Base-by-base conservation (phyloP, 2,113 vertebrate species). In the Prinia subflava region DNA sequence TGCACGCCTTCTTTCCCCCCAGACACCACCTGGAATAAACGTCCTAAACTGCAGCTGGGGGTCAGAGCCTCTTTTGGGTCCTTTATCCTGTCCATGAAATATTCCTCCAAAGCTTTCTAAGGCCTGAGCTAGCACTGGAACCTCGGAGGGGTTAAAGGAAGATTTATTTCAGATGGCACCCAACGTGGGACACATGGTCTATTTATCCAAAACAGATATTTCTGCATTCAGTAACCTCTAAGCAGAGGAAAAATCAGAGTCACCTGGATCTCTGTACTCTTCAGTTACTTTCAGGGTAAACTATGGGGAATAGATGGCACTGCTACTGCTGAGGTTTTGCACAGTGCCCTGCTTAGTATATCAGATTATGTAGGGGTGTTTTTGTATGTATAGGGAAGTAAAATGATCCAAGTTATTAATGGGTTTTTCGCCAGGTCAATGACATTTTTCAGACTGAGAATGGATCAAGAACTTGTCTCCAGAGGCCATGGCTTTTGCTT, bases 401-500 rank as follows among this genome's bases (percentile, higher is more conserved):
- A 85, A 84, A 94, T 53, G 0, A 56, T 44, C 19, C 22, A 44
- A 47, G 6, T 28, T 68, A 18, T 6, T 60, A 55, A 53, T 16
- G 10, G 10, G 0, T 3, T 79, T 75, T 78, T 90, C 71, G 31
- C 7, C 12, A n/a, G 15, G 3, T 0, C 0, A 81, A 79, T 20
- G 10, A 35, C 6, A 41, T 78, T 82, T 87, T 56, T 16, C 7
- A 35, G 11, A 65, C 44, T 77, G 46, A 81, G n/a, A 87, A 68
- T 7, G 7, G 30, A 37, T 20, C 0, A 74, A 70, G 71, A 57
- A 21, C 4, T 49, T 87, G 5, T 68, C 11, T 68, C 31, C 24
- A 56, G 33, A 76, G 28, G 3, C 7, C 71, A 31, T 20, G 60
- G 27, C 8, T 79, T 75, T 64, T 60, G 30, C 31, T 87, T 78